Conservation (phyloP, 2,113 vertebrate genomes). For the Eidolon helvum region DNA sequence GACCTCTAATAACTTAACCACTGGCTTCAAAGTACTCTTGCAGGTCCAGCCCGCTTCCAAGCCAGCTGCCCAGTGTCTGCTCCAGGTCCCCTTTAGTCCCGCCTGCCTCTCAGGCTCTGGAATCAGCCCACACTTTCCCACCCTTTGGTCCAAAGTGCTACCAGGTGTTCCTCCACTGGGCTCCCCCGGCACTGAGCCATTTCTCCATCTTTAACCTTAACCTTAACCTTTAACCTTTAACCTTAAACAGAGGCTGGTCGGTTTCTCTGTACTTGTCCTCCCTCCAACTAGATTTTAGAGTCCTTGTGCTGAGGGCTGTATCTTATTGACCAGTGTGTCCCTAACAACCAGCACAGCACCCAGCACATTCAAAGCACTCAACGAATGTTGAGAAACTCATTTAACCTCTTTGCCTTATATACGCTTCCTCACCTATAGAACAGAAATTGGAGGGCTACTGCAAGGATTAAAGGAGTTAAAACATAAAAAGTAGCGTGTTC, state of each 20-base stretch:
- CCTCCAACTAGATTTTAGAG: neutral
- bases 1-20: neutral
- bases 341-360: too few relatives aligned
- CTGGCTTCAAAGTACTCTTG: neutral
- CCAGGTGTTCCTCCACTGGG: neutral
- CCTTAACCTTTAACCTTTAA: neutral
- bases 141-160: neutral
- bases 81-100: neutral
- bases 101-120: neutral
- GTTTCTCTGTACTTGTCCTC: neutral
- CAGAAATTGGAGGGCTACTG: neutral
- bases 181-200: neutral
- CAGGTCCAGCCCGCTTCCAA: neutral
- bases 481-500: neutral
- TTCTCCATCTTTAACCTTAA: neutral
- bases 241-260: neutral
- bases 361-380: neutral
- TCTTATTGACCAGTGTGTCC: neutral
- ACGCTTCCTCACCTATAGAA: neutral
- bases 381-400: neutral
- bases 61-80: neutral
- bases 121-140: neutral
- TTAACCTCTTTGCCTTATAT: neutral
- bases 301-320: accelerated
- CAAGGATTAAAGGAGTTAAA: neutral